These are phyloP conservation scores for Microchrysa polita DNA, from an alignment of 2,888 invertebrate genomes.

Conservation along the genomic window DNA sequence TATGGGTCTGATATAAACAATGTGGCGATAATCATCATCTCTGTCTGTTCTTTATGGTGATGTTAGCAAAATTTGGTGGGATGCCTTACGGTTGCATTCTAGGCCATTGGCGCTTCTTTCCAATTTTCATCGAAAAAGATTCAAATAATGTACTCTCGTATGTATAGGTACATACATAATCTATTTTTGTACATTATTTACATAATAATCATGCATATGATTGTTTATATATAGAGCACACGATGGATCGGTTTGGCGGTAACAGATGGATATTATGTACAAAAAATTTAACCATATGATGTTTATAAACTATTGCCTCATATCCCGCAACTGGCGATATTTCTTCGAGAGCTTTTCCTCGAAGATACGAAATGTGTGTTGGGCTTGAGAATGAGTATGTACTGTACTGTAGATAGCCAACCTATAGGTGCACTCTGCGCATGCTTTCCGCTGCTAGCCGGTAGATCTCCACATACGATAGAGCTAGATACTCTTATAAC, in stretches of 20 bases:
- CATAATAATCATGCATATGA: too few species aligned
- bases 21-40: too few species aligned
- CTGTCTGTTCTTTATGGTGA: too few species aligned
- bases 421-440: conserved; percentile 25
- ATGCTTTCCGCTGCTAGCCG: conserved; percentile 11
- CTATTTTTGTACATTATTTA: not conserved
- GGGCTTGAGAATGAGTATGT: too few species aligned
- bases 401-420: not conserved
- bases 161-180: too few species aligned
- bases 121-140: not conserved
- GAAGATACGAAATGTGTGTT: too few species aligned
- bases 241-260: not conserved
- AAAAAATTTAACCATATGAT: conserved; percentile 1
- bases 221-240: too few species aligned
- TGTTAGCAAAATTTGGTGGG: too few species aligned
- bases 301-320: conserved; percentile 29
- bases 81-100: conserved; percentile 27
- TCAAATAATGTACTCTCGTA: too few species aligned
- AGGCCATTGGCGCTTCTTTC: conserved; percentile 6
- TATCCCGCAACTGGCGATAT: not conserved
- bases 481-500: too few species aligned
- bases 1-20: too few species aligned
- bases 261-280: conserved; percentile 32
- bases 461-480: conserved; percentile 1
- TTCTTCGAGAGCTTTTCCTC: conserved; percentile 12